phyloP scores from a whole-genome alignment of 2,113 vertebrate species.

The Psettodes erumei region DNA sequence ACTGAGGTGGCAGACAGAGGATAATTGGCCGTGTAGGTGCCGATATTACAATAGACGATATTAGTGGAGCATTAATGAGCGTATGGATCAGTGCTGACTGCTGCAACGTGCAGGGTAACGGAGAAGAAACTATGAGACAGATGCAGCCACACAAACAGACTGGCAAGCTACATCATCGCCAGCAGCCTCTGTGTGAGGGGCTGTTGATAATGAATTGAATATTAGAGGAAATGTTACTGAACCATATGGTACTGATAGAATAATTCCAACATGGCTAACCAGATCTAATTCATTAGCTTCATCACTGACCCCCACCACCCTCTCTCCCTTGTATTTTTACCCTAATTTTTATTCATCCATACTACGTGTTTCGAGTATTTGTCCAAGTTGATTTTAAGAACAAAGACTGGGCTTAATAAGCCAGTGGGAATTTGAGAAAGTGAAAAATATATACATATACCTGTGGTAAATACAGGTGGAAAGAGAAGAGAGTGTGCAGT shows the following conservation, averaged over 20 bases:
- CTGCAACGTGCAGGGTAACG: not conserved
- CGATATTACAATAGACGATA: conserved; percentile 20
- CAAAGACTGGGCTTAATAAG: not conserved
- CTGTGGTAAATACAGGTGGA: conserved; percentile 18
- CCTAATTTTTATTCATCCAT: not conserved
- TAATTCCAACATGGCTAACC: conserved; percentile 14
- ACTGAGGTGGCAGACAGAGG: not conserved
- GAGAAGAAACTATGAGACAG: conserved; percentile 26
- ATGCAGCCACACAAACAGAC: conserved; percentile 27
- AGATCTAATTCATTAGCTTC: conserved; percentile 25
- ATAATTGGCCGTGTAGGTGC: conserved; percentile 15
- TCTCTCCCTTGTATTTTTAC: not conserved
- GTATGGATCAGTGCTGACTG: conserved; percentile 43
- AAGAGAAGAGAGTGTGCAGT: not conserved
- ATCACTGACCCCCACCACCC: not conserved
- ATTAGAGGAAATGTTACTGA: conserved; percentile 4
- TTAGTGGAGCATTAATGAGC: conserved; percentile 26
- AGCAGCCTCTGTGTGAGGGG: conserved; percentile 25
- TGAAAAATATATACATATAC: not conserved
- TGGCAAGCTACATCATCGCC: not conserved
- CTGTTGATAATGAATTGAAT: conserved; percentile 31
- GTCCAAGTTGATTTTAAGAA: not conserved
- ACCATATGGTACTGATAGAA: conserved; percentile 40
- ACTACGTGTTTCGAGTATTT: not conserved
- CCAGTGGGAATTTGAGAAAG: conserved; percentile 9